phyloP scores from a whole-genome alignment of 2,888 invertebrate genomes.

The Oligia strigilis region DNA sequence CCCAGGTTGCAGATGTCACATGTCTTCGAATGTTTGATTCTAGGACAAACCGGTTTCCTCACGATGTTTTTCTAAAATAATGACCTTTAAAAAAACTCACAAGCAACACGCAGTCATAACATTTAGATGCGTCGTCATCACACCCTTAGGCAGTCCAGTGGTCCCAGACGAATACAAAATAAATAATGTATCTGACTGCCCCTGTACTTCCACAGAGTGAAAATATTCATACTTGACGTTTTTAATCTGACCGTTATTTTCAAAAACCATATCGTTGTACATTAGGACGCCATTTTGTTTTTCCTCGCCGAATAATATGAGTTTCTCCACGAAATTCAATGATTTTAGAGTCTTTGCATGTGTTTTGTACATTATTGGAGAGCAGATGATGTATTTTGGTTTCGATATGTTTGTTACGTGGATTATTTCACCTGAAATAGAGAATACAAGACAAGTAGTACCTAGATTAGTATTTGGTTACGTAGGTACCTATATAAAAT shows the following conservation, averaged over 20 bases:
- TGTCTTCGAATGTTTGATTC: neutral
- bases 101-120: constrained; percentile 68
- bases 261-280: constrained; percentile 74
- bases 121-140: constrained; percentile 81
- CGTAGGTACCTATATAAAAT: too few species aligned
- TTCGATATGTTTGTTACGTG: constrained; percentile 79
- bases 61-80: neutral
- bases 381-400: constrained; percentile 79
- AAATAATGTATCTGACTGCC: constrained; percentile 75
- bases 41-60: too few species aligned
- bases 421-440: constrained; percentile 78
- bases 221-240: constrained; percentile 77
- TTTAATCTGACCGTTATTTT: constrained; percentile 59
- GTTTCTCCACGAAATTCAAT: constrained; percentile 69
- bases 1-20: too few species aligned
- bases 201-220: constrained; percentile 72
- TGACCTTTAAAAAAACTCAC: constrained; percentile 71
- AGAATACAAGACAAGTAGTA: too few species aligned
- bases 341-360: constrained; percentile 71
- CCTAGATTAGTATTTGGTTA: too few species aligned
- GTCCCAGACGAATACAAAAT: constrained; percentile 86
- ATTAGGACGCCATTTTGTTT: constrained; percentile 63
- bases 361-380: constrained; percentile 73
- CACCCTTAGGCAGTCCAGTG: constrained; percentile 84
- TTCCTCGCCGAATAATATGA: constrained; percentile 77